Conservation (phyloP, 2,888 invertebrate species). For the Parnassius apollo region DNA sequence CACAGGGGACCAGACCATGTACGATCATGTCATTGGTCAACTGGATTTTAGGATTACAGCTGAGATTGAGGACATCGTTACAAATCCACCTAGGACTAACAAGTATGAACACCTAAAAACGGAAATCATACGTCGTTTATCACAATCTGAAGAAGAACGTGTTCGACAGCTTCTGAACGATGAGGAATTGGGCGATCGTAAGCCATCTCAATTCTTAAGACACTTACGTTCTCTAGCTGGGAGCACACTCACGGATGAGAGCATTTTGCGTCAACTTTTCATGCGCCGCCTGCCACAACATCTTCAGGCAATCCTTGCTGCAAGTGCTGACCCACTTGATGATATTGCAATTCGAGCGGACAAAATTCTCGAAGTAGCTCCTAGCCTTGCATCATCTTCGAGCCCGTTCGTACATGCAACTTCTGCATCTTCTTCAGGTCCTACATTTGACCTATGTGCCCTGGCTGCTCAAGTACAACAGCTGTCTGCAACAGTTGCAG, state of each 20-base stretch:
- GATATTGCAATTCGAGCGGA: not conserved
- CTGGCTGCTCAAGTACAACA: not conserved
- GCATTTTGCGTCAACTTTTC: not conserved
- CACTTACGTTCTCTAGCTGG: slow-evolving; percentile 26
- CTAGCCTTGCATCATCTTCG: not conserved
- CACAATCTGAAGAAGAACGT: slow-evolving; percentile 3
- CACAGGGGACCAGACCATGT: too few species aligned
- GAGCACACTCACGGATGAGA: not conserved
- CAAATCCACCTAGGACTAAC: not conserved
- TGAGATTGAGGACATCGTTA: slow-evolving; percentile 1
- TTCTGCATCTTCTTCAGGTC: not conserved
- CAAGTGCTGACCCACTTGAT: not conserved
- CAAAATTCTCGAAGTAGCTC: not conserved
- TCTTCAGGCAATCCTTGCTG: not conserved
- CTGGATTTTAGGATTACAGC: not conserved
- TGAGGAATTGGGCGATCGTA: slow-evolving; percentile 23
- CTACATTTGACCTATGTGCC: too few species aligned
- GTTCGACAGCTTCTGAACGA: slow-evolving; percentile 14
- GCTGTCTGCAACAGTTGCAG: slow-evolving; percentile 1
- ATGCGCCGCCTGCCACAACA: slow-evolving; percentile 3
- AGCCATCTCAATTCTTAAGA: slow-evolving; percentile 22
- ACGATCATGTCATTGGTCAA: not conserved
- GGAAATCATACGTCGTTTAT: not conserved
- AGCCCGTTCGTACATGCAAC: not conserved
- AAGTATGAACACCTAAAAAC: not conserved